phyloP scores from a whole-genome alignment of 2,888 invertebrate species.

The Tetragonula carbonaria region DNA sequence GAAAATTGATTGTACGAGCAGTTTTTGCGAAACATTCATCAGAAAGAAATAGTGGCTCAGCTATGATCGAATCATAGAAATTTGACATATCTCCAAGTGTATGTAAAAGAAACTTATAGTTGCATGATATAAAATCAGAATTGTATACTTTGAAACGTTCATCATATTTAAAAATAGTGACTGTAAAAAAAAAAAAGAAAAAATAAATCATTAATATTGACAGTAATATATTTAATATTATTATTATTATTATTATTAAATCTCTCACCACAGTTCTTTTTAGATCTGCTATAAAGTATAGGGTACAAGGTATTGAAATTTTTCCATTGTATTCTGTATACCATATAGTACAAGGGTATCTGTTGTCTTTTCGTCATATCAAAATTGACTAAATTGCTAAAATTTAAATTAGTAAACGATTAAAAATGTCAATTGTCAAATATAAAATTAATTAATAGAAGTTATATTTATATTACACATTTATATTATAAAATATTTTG shows the following conservation, averaged over 20 bases:
- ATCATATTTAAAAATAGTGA: constrained; percentile 93
- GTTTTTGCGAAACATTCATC: constrained; percentile 96
- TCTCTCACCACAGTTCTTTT: constrained; percentile 85
- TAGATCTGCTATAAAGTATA: constrained; percentile 90
- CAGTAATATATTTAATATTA: background rate
- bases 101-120: constrained; percentile 92
- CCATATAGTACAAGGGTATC: constrained; percentile 87
- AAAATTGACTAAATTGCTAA: constrained; percentile 98
- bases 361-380: constrained; percentile 95
- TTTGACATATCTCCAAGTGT: constrained; percentile 87
- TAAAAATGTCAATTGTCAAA: background rate
- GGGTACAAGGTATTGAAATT: constrained; percentile 94
- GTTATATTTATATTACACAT: no score
- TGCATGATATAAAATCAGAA: constrained; percentile 92
- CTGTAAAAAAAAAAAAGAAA: constrained; percentile 83
- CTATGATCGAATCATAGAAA: constrained; percentile 93
- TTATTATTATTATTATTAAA: constrained; percentile 70
- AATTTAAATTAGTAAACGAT: constrained; percentile 71
- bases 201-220: constrained; percentile 73
- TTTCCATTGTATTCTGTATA: constrained; percentile 86
- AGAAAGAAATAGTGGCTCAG: constrained; percentile 97
- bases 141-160: constrained; percentile 91
- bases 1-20: constrained; percentile 86
- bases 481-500: constrained; percentile 3
- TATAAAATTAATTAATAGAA: background rate